phyloP scores from a whole-genome alignment of 2,888 invertebrate genomes.

The Lysandra coridon region DNA sequence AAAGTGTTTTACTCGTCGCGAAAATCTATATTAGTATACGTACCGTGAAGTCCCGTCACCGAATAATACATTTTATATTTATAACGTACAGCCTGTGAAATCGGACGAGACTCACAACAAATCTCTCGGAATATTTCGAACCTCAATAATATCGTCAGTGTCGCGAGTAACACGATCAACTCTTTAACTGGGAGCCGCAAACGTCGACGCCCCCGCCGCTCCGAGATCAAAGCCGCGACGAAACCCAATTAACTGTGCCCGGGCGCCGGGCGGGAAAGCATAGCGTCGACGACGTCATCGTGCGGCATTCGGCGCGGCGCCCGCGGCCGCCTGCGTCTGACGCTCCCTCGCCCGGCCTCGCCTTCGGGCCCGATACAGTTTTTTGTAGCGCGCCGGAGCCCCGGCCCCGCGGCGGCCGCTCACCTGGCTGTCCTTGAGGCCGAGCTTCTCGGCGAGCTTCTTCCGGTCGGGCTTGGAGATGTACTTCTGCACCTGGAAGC shows the following conservation, averaged over 20 bases:
- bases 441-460: constrained; percentile 96
- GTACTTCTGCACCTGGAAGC: constrained; percentile 98
- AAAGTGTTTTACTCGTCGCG: too few species aligned
- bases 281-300: constrained; percentile 57
- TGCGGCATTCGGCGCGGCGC: constrained; percentile 50
- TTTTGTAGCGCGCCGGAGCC: constrained; percentile 66
- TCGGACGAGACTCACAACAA: too few species aligned
- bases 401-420: not conserved
- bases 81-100: too few species aligned
- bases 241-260: constrained; percentile 11
- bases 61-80: too few species aligned
- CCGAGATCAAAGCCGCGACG: not conserved
- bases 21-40: too few species aligned
- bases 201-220: not conserved
- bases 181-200: not conserved
- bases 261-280: constrained; percentile 41
- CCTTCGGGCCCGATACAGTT: constrained; percentile 60
- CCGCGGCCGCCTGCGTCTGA: constrained; percentile 59
- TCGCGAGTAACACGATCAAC: not conserved
- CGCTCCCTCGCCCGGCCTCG: constrained; percentile 49
- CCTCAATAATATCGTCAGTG: not conserved
- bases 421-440: constrained; percentile 98
- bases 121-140: not conserved
- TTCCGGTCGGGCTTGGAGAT: constrained; percentile 99
- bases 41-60: too few species aligned